These are phyloP conservation scores for Gobiocypris rarus DNA, from an alignment of 2,113 vertebrate species.

Conservation along the genomic window DNA sequence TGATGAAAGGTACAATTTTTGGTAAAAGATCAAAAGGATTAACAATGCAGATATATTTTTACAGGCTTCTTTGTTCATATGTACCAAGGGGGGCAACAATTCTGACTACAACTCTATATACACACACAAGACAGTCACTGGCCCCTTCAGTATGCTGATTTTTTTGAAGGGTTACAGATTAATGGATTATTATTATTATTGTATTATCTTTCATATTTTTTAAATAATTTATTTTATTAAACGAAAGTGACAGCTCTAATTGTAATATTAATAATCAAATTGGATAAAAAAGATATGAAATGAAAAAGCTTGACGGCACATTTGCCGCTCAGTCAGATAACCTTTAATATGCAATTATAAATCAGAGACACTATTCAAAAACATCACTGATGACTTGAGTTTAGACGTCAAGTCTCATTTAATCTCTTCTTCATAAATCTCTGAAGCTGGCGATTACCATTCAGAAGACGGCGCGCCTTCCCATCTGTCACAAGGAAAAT, in stretches of 20 bases:
- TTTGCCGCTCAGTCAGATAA: neutral
- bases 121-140: too few species aligned
- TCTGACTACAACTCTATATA: too few species aligned
- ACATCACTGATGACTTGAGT: slow-evolving; percentile 29
- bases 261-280: neutral
- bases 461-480: neutral
- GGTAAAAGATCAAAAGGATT: too few species aligned
- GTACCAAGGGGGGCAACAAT: too few species aligned
- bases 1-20: too few species aligned
- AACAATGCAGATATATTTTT: too few species aligned
- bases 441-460: slow-evolving; percentile 22
- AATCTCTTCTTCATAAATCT: slow-evolving; percentile 41
- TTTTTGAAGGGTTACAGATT: neutral
- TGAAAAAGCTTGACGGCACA: neutral
- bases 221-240: neutral
- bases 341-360: slow-evolving; percentile 38
- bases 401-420: slow-evolving; percentile 40
- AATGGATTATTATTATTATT: neutral
- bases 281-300: neutral
- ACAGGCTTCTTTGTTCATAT: too few species aligned
- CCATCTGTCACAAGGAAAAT: slow-evolving; percentile 29
- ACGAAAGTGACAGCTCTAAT: neutral
- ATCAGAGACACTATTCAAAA: slow-evolving; percentile 22
- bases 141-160: too few species aligned
- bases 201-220: neutral